phyloP scores from a whole-genome alignment of 2,113 vertebrate genomes.

The Lophius piscatorius region DNA sequence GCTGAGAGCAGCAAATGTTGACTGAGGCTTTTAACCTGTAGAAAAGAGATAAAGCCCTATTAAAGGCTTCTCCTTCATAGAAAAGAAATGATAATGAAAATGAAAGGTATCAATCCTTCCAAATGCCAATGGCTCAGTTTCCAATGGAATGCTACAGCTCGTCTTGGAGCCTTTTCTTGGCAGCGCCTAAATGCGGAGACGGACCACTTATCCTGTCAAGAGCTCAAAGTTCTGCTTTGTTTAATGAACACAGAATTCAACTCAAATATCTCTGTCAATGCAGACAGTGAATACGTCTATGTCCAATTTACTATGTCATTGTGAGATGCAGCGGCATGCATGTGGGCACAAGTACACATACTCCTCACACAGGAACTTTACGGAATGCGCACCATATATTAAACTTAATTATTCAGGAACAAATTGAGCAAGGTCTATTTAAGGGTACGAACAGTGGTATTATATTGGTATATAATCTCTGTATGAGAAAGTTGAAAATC shows the following conservation, averaged over 20 bases:
- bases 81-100: not conserved
- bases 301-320: conserved; percentile 14
- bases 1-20: no score
- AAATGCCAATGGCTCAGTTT: conserved; percentile 3
- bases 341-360: not conserved
- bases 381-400: no score
- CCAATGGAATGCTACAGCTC: not conserved
- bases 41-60: not conserved
- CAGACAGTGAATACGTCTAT: conserved; percentile 41
- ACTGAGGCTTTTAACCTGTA: not conserved
- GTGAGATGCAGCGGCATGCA: no score
- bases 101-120: not conserved
- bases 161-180: conserved; percentile 12
- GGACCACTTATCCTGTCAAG: conserved; percentile 52
- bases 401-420: no score
- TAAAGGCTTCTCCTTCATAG: not conserved
- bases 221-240: conserved; percentile 69
- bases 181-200: conserved; percentile 20
- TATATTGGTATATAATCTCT: no score
- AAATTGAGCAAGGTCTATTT: no score
- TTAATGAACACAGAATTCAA: conserved; percentile 29
- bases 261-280: conserved; percentile 57
- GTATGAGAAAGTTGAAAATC: no score
- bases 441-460: no score
- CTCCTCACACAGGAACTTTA: no score